Conservation (phyloP, 2,113 vertebrate genomes). For the Brachyhypopomus gauderio region DNA sequence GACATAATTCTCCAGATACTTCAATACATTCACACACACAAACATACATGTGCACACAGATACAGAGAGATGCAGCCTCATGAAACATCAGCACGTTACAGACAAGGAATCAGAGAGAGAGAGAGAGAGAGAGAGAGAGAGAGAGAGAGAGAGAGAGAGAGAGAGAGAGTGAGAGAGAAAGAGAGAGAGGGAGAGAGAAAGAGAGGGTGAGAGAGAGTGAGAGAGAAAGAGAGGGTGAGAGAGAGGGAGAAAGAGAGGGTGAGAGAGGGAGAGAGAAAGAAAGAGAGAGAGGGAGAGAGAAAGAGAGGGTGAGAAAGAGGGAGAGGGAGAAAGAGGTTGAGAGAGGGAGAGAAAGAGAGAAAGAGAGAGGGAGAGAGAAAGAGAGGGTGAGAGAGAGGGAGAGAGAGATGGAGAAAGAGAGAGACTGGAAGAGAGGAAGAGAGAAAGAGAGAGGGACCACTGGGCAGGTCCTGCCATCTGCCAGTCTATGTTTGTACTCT, state of each 20-base stretch:
- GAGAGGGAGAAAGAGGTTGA: not conserved
- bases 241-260: slow-evolving; percentile 12
- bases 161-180: too few species aligned
- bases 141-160: too few species aligned
- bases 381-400: not conserved
- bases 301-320: not conserved
- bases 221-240: not conserved
- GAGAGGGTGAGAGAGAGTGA: not conserved
- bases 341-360: not conserved
- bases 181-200: too few species aligned
- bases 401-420: too few species aligned
- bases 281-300: too few species aligned
- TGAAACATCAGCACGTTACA: too few species aligned
- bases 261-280: not conserved
- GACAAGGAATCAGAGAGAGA: too few species aligned
- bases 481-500: slow-evolving; percentile 24
- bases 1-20: too few species aligned
- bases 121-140: too few species aligned
- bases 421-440: too few species aligned
- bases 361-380: slow-evolving; percentile 11
- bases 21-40: slow-evolving; percentile 12
- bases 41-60: not conserved
- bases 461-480: slow-evolving; percentile 38
- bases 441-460: not conserved
- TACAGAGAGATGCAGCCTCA: too few species aligned